These are phyloP conservation scores for Eulemur rufifrons DNA, from an alignment of 2,113 vertebrate genomes.

Conservation along the genomic window DNA sequence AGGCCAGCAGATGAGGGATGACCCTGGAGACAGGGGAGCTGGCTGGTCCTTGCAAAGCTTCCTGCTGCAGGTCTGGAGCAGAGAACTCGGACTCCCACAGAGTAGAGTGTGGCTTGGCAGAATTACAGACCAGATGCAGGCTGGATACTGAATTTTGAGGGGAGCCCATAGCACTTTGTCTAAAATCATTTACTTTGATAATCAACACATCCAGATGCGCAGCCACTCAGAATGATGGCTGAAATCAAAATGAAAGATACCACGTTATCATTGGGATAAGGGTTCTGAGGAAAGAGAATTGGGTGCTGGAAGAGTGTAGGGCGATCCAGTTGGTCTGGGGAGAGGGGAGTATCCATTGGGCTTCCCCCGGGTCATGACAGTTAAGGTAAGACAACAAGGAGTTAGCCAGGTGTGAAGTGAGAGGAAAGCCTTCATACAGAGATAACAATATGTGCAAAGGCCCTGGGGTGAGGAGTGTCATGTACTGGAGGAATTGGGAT, in stretches of 20 bases:
- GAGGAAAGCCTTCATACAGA: neutral
- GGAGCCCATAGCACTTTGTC: neutral
- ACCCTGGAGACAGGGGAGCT: neutral
- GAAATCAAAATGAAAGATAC: neutral
- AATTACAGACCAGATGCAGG: neutral
- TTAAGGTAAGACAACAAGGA: neutral
- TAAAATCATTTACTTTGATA: constrained; percentile 4
- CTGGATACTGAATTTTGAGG: neutral
- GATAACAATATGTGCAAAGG: neutral
- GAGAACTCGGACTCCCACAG: neutral
- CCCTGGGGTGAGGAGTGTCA: neutral
- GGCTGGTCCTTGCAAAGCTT: neutral
- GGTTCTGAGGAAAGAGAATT: neutral
- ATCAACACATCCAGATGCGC: neutral
- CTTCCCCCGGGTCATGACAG: neutral
- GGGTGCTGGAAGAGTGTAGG: neutral
- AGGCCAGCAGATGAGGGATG: fast-evolving
- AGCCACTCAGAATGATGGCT: neutral
- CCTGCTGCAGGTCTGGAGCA: neutral
- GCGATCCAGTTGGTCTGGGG: neutral
- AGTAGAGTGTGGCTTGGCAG: neutral
- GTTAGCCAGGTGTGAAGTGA: neutral
- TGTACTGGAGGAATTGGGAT: neutral
- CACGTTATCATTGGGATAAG: neutral
- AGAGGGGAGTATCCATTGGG: no score